Conservation (phyloP, 2,797 vertebrate genomes). For the Brotula barbata region DNA sequence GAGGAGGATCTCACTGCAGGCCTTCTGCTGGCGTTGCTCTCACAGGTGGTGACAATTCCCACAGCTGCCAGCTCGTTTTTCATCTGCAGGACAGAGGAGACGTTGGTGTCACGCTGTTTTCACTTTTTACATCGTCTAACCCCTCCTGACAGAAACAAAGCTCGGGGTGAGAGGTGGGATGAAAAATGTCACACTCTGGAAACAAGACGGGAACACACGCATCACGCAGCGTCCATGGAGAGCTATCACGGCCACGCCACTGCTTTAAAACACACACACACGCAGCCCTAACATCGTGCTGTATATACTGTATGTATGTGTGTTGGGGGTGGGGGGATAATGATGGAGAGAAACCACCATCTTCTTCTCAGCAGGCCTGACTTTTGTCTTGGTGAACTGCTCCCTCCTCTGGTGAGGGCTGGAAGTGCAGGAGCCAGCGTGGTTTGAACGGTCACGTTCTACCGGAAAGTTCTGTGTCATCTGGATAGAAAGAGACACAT, state of each 20-base stretch:
- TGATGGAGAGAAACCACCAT: conserved; percentile 46
- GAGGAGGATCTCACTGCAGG: conserved; percentile 14
- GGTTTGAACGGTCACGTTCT: no score
- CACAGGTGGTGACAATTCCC: conserved; percentile 40
- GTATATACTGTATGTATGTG: conserved; percentile 62
- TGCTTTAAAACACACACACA: background rate
- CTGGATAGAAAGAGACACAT: no score
- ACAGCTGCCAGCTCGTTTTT: conserved; percentile 40
- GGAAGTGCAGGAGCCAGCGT: conserved; percentile 66
- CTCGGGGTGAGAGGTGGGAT: conserved; percentile 43
- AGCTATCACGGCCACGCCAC: no score
- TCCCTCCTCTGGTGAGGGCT: conserved; percentile 80
- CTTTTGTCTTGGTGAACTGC: conserved; percentile 76
- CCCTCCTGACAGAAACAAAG: conserved; percentile 25
- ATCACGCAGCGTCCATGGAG: no score
- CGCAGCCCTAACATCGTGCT: conserved; percentile 12
- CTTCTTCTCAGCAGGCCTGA: conserved; percentile 71
- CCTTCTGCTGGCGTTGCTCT: conserved; percentile 16
- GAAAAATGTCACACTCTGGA: conserved; percentile 32
- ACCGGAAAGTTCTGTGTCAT: no score
- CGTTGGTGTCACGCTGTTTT: conserved; percentile 28
- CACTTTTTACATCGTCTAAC: conserved; percentile 27
- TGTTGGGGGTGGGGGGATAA: conserved; percentile 66
- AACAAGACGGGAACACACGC: conserved; percentile 5
- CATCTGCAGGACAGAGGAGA: conserved; percentile 38